phyloP scores from a whole-genome alignment of 2,888 invertebrate species.

The Cataglyphis albicans region DNA sequence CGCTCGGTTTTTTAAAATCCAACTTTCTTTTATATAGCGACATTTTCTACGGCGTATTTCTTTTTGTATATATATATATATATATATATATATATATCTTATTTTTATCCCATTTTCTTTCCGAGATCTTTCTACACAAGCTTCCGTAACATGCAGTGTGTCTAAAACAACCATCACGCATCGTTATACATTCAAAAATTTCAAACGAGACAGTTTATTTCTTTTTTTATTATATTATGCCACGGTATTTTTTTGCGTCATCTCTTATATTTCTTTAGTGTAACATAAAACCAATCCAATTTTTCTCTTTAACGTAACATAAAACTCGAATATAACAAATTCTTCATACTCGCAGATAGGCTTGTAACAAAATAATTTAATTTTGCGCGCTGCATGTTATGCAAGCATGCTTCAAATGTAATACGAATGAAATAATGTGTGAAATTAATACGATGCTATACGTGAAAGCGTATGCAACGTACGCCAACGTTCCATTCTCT shows the following conservation, averaged over 20 bases:
- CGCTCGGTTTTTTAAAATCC: conserved; percentile 57
- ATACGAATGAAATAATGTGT: conserved; percentile 12
- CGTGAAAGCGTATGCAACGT: conserved; percentile 59
- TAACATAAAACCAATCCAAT: not conserved
- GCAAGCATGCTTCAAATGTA: not conserved
- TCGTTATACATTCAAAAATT: conserved; percentile 44
- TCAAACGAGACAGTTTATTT: not conserved
- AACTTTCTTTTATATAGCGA: conserved; percentile 52
- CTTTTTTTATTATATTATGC: not conserved
- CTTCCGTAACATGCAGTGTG: not conserved
- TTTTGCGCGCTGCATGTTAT: not conserved
- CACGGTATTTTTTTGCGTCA: not conserved
- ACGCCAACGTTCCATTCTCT: conserved; percentile 43
- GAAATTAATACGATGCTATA: conserved; percentile 41
- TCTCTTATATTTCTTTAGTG: not conserved
- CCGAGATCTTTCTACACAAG: conserved; percentile 7
- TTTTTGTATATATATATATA: conserved; percentile 29
- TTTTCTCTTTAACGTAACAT: conserved; percentile 4
- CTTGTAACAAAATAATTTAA: conserved; percentile 25
- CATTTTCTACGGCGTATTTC: conserved; percentile 24
- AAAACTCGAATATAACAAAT: not conserved
- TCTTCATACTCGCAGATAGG: not conserved
- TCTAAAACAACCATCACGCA: conserved; percentile 22
- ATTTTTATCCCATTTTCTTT: conserved; percentile 6
- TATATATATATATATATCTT: not conserved